Evolutionary conservation across 2,113 vertebrate genomes (phyloP), one percentile per base, ranked within the genome.

Genomic region (Corynorhinus townsendii): DNA sequence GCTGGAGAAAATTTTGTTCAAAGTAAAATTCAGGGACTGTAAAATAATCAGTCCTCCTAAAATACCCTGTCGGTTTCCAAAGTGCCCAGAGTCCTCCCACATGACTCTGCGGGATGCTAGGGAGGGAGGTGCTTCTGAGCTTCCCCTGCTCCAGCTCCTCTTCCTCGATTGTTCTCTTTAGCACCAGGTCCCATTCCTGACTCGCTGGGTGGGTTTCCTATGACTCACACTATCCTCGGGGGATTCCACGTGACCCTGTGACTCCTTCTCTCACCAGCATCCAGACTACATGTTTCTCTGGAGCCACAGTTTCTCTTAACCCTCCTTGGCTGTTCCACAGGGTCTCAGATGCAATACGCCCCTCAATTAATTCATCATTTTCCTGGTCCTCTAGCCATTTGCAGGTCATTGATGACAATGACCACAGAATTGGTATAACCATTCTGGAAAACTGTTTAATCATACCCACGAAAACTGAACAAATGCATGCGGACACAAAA

Each of bases 21-120:
- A 93, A 93, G 85, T 77, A 43, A 90, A 96, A 96, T 96, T 87
- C 88, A 94, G 93, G 59, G 73, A 87, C 80, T 77, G 62, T 54
- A 56, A 93, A 72, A 35, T 35, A 77, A 96, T 84, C 52, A 22
- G 26, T 93, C 87, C 85, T 59, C 68, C 82, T 66, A 89, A 86
- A 87, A 96, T 81, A 91, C 43, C 47, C 49, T 77, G 76, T 84
- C 40, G 24, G 22, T 90, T 93, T 45, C 59, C 45, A 43, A 69
- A 92, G 45, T 84, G 43, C 17, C 47, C n/a, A 82, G 66, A 56
- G 1, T 83, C 64, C 71, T 86, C 35, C 10, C 64, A 24, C 1
- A 1, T 24, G 88, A 73, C 24, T 40, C 24, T 59, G 62, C 38
- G 72, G 7, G 8, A 54, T 43, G 24, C 14, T 3, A 62, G 52